These are phyloP conservation scores for Gasterosteus nipponicus DNA, from an alignment of 2,113 vertebrate genomes.

Conservation along the genomic window DNA sequence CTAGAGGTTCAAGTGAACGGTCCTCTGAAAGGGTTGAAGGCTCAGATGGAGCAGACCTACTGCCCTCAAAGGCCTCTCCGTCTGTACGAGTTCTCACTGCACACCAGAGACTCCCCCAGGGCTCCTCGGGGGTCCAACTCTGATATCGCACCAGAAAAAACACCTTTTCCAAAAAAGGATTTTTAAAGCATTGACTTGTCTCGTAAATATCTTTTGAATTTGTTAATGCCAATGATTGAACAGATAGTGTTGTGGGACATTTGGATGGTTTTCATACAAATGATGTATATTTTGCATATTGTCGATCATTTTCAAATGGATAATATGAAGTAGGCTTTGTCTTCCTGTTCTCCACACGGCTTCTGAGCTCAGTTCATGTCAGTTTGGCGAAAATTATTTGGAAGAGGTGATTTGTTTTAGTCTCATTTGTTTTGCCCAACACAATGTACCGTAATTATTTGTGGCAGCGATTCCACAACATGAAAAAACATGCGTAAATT, in stretches of 20 bases:
- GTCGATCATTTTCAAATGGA: neutral
- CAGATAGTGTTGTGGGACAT: neutral
- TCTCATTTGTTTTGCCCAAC: neutral
- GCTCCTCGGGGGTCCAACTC: conserved; percentile 38
- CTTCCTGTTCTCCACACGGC: neutral
- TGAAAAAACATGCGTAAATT: neutral
- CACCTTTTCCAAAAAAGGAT: conserved; percentile 27
- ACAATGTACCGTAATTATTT: neutral
- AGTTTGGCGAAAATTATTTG: neutral
- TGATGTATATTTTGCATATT: neutral
- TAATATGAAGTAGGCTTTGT: neutral
- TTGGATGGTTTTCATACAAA: neutral
- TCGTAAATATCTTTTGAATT: neutral
- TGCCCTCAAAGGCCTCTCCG: conserved; percentile 63
- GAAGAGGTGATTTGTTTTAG: neutral
- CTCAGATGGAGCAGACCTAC: conserved; percentile 37
- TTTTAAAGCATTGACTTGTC: conserved; percentile 5
- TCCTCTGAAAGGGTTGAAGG: conserved; percentile 54
- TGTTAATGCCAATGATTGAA: neutral
- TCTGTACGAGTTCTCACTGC: conserved; percentile 36
- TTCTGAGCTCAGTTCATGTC: neutral
- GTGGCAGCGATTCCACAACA: neutral
- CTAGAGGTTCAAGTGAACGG: conserved; percentile 35
- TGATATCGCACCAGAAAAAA: conserved; percentile 30
- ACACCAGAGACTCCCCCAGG: conserved; percentile 51